Percentiles rank a stretch among this genome's conserved stretches.
Conservation (phyloP, 2,888 invertebrate species). For the Axea sp. region DNA sequence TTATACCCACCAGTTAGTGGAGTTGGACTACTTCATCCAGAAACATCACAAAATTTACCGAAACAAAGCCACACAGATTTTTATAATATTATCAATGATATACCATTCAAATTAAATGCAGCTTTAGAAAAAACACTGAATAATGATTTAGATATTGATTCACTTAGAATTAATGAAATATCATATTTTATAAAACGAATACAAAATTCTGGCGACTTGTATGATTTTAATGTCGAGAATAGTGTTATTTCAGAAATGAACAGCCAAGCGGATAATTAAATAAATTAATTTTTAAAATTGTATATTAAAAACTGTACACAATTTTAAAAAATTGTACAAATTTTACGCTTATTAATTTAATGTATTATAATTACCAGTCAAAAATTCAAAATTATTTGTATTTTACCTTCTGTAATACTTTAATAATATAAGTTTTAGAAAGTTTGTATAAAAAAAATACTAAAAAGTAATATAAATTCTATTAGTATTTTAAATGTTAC, state of each 20-base stretch:
- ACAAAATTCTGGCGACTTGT: constrained; percentile 79
- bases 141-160: constrained; percentile 80
- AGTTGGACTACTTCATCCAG: constrained; percentile 59
- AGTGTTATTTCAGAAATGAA: constrained; percentile 81
- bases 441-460: no score
- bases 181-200: constrained; percentile 81
- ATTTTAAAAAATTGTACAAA: no score
- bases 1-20: constrained; percentile 70
- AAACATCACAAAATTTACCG: constrained; percentile 35
- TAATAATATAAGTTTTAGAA: no score
- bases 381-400: no score
- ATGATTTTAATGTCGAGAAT: constrained; percentile 81
- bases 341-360: no score
- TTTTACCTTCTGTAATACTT: no score
- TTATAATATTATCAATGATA: constrained; percentile 79
- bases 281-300: no score
- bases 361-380: no score
- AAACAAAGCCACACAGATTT: constrained; percentile 64
- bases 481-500: no score
- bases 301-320: no score
- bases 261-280: constrained; percentile 55
- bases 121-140: constrained; percentile 80
- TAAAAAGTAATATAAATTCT: no score
- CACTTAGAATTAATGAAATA: constrained; percentile 70
- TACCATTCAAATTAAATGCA: constrained; percentile 81